A percentile compares a stretch with the other conserved stretches of the same genome.
phyloP scores from a whole-genome alignment of 1,140 invertebrate genomes.

The Drosophila erecta region DNA sequence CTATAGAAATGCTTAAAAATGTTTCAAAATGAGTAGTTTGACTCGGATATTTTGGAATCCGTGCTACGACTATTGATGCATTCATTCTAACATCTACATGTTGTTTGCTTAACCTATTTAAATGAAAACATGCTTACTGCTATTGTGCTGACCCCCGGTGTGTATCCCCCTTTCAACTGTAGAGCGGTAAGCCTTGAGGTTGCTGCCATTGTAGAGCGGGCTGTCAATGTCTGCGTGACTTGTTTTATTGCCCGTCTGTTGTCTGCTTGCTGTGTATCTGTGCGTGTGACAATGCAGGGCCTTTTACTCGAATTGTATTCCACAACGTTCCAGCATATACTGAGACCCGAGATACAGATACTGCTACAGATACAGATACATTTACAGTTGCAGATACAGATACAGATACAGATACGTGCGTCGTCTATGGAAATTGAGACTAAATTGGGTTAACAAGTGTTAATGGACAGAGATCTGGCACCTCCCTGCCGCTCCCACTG shows the following conservation, averaged over 20 bases:
- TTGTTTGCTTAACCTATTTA: not conserved
- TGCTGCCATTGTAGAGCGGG: constrained; percentile 39
- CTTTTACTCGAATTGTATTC: constrained; percentile 47
- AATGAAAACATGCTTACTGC: not conserved
- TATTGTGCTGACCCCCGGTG: constrained; percentile 1
- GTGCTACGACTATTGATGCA: too few species aligned
- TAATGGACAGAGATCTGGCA: constrained; percentile 70
- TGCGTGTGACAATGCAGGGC: constrained; percentile 74
- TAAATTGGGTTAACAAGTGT: constrained; percentile 83
- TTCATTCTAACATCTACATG: not conserved
- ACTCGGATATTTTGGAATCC: too few species aligned
- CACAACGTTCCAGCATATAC: constrained; percentile 32
- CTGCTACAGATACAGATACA: constrained; percentile 4
- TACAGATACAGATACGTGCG: constrained; percentile 38
- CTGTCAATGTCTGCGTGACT: constrained; percentile 67
- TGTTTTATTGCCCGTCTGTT: constrained; percentile 58
- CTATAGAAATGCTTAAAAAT: not conserved
- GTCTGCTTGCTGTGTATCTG: constrained; percentile 11
- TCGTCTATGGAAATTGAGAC: constrained; percentile 78
- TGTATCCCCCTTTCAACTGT: constrained; percentile 20
- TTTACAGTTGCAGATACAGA: constrained; percentile 4
- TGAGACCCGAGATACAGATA: constrained; percentile 15
- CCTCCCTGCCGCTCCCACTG: constrained; percentile 5
- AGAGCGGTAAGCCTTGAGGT: constrained; percentile 66
- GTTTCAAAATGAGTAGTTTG: too few species aligned